phyloP scores from a whole-genome alignment of 2,797 vertebrate genomes.

The Dicrostonyx torquatus region DNA sequence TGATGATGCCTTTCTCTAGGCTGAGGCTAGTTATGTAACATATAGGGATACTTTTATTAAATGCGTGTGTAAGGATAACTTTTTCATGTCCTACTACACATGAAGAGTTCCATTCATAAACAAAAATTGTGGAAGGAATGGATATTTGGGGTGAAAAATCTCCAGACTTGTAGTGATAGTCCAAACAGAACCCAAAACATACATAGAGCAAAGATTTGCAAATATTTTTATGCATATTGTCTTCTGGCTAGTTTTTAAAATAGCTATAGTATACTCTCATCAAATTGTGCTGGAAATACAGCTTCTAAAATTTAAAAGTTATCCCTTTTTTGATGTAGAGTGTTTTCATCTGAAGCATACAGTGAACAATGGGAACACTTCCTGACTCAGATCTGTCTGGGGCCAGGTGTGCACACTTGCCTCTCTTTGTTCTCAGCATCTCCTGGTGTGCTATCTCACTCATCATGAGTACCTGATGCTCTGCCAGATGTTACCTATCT shows the following conservation, averaged over 20 bases:
- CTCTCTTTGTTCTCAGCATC: neutral
- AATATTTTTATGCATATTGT: conserved; percentile 11
- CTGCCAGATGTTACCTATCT: neutral
- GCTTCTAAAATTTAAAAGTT: neutral
- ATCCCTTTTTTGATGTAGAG: neutral
- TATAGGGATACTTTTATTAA: conserved; percentile 71
- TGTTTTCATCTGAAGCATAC: neutral
- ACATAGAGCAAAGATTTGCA: conserved; percentile 9
- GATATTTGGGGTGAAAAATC: conserved; percentile 18
- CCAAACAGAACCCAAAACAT: conserved; percentile 21
- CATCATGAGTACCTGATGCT: neutral
- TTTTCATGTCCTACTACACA: conserved; percentile 59
- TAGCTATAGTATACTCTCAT: neutral
- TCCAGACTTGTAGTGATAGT: conserved; percentile 52
- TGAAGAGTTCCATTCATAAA: conserved; percentile 59
- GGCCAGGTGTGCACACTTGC: neutral
- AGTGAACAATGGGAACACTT: neutral
- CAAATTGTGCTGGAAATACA: neutral
- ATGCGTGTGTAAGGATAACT: neutral
- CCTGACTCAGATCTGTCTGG: neutral
- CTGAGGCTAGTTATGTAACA: conserved; percentile 77
- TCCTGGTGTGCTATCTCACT: neutral
- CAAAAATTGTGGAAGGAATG: conserved; percentile 66
- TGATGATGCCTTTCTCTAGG: conserved; percentile 75
- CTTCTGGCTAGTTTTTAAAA: conserved; percentile 29